phyloP scores from a whole-genome alignment of 2,113 vertebrate genomes.

The Xiphias gladius region DNA sequence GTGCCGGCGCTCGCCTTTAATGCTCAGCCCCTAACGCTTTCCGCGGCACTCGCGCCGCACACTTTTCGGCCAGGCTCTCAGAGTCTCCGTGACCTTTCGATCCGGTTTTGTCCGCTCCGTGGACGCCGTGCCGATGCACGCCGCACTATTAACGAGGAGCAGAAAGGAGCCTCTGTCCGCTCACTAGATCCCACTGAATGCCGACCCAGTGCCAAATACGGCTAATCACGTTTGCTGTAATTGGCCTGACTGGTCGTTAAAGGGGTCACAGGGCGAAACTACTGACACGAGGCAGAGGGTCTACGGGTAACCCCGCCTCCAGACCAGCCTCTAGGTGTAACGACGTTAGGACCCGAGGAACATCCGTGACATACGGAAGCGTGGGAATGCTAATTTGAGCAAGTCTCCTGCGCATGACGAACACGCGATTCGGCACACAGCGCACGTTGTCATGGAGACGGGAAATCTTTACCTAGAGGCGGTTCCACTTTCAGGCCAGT shows the following conservation, averaged over 20 bases:
- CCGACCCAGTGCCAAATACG: conserved; percentile 39
- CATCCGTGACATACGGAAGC: background rate
- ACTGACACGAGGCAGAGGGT: background rate
- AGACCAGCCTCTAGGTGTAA: conserved; percentile 13
- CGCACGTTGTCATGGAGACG: background rate
- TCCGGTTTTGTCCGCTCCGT: no score
- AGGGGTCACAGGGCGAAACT: background rate
- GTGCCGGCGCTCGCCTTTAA: no score
- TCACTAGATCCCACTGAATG: conserved; percentile 24
- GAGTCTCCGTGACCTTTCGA: no score
- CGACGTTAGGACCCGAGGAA: conserved; percentile 14
- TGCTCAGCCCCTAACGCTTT: no score
- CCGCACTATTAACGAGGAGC: conserved; percentile 4
- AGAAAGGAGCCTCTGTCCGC: conserved; percentile 28
- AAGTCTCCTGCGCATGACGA: background rate
- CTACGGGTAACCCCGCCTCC: conserved; percentile 13
- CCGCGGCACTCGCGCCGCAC: no score
- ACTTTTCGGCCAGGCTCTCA: no score
- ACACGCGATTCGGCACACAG: background rate
- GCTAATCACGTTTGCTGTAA: conserved; percentile 59
- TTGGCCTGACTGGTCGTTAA: conserved; percentile 20
- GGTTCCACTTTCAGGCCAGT: no score
- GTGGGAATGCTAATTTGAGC: conserved; percentile 16
- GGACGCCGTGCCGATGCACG: no score
- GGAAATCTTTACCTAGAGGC: background rate